A percentile compares a stretch with the other conserved stretches of the same genome.
These are phyloP conservation scores for Clinocottus analis DNA, from an alignment of 2,113 vertebrate species.

Conservation along the genomic window DNA sequence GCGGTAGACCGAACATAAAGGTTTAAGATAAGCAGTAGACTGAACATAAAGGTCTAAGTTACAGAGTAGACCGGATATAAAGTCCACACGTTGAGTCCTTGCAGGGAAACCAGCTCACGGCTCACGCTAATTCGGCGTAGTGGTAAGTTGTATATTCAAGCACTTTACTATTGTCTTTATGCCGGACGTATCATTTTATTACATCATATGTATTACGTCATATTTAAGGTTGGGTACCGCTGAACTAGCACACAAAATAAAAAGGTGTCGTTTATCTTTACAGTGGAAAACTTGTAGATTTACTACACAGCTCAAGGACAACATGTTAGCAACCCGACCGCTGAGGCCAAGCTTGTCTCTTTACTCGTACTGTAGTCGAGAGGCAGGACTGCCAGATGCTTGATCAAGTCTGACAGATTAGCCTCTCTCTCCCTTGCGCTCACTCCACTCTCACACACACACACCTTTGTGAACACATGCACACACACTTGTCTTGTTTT, in stretches of 20 bases:
- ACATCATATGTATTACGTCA: no score
- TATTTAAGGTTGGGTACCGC: no score
- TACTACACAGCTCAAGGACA: slow-evolving; percentile 58
- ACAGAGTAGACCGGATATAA: no score
- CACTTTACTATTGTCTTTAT: no score
- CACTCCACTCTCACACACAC: slow-evolving; percentile 59
- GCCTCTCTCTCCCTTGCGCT: slow-evolving; percentile 62
- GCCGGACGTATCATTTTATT: no score
- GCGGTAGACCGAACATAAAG: no score
- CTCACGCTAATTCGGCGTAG: no score
- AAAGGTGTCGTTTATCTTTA: not conserved
- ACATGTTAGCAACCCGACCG: slow-evolving; percentile 23
- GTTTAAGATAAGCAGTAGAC: no score
- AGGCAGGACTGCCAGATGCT: slow-evolving; percentile 87
- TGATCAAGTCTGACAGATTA: slow-evolving; percentile 94
- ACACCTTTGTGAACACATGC: slow-evolving; percentile 57
- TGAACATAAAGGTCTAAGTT: no score
- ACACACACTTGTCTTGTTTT: slow-evolving; percentile 87
- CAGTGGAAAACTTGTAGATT: not conserved
- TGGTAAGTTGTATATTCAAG: no score
- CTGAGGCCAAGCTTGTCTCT: slow-evolving; percentile 50
- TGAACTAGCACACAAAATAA: not conserved
- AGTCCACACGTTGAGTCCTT: no score
- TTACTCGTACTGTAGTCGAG: slow-evolving; percentile 85
- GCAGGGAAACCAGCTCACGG: no score